Conservation (phyloP, 2,113 vertebrate species). For the Leptocoma aspasia region DNA sequence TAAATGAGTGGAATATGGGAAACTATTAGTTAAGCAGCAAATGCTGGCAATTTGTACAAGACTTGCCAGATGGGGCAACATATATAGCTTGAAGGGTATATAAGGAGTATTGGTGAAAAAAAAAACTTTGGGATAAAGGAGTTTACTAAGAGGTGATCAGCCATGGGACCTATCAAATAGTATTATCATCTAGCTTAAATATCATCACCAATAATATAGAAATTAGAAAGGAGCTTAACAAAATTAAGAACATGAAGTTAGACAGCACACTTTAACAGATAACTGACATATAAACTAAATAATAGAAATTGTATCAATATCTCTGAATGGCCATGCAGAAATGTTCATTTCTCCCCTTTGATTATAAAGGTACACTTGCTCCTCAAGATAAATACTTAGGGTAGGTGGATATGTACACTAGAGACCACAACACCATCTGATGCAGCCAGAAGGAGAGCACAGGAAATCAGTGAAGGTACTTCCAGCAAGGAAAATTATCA, state of each 20-base stretch:
- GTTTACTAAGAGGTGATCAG: not conserved
- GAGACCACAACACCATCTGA: accelerated
- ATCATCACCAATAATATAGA: not conserved
- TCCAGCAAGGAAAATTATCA: not conserved
- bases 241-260: not conserved
- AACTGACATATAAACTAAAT: not conserved
- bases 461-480: not conserved
- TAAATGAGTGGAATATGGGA: not conserved
- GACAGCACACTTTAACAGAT: not conserved
- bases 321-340: not conserved
- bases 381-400: not conserved
- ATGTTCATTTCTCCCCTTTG: not conserved
- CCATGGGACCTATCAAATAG: not conserved
- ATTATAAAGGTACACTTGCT: not conserved
- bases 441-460: not conserved
- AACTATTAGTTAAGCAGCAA: not conserved
- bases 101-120: not conserved
- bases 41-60: not conserved
- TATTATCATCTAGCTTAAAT: not conserved
- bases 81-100: not conserved
- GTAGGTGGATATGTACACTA: not conserved
- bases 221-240: not conserved
- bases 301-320: not conserved
- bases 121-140: not conserved
- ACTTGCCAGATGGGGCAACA: not conserved